Conservation (phyloP, 2,888 invertebrate species). For the Ophioninae sp. region DNA sequence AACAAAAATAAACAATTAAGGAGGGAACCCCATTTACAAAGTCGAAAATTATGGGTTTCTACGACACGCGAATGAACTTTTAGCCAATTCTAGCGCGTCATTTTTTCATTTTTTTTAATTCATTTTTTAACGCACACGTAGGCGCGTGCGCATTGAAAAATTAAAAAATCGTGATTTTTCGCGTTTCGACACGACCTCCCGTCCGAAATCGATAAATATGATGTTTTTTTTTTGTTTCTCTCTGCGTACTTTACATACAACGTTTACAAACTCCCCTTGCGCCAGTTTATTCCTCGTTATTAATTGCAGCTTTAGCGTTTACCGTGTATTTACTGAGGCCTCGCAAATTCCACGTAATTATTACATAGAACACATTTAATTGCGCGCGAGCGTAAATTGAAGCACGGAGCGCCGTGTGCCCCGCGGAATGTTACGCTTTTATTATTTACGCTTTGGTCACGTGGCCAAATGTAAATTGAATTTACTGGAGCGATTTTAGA, state of each 20-base stretch:
- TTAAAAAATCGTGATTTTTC: not conserved
- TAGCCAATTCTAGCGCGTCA: no score
- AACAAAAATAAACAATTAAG: no score
- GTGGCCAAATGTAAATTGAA: slow-evolving; percentile 15
- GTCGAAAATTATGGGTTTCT: no score
- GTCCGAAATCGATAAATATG: slow-evolving; percentile 26
- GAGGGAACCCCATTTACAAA: no score
- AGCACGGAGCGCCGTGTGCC: not conserved
- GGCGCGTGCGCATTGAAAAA: not conserved
- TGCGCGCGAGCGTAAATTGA: slow-evolving; percentile 29
- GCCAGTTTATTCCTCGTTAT: not conserved
- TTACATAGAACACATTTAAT: slow-evolving; percentile 42
- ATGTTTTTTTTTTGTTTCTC: slow-evolving; percentile 16
- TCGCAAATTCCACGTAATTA: slow-evolving; percentile 28
- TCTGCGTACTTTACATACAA: not conserved
- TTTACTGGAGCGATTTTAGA: slow-evolving; percentile 10
- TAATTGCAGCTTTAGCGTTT: slow-evolving; percentile 16
- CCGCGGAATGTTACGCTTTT: slow-evolving; percentile 31
- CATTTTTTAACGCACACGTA: no score
- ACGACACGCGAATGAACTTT: no score
- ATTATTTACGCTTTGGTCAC: slow-evolving; percentile 34
- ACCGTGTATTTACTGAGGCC: slow-evolving; percentile 18
- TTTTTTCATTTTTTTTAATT: no score
- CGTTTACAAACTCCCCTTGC: slow-evolving; percentile 20
- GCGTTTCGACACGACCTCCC: not conserved